Base-by-base conservation (phyloP, 1,140 invertebrate species). In the Fopius arisanus region DNA sequence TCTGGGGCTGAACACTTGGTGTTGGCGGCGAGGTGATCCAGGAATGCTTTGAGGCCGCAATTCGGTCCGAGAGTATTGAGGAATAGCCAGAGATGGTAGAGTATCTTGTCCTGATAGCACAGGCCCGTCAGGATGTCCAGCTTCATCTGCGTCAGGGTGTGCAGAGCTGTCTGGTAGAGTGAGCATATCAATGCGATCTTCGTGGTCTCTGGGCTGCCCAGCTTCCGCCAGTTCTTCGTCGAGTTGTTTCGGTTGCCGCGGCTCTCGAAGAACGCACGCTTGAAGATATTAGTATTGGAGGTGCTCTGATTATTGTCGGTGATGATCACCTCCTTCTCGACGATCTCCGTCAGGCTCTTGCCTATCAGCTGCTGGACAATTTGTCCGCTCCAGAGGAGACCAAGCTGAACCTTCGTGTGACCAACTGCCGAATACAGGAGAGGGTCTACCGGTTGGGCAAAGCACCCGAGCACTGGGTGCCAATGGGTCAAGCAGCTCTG, bases 381-480 rank as follows among this genome's bases (percentile, higher is more conserved):
- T 41, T 89, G 89, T 54, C 91, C 91, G 75, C 93, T 93, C 97
- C 97, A 99, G 14, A 98, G 86, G 72, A 94, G 89, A 68, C 94
- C 93, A 16, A 98, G 86, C 83, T 98, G 97, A 29, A 88, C 89
- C 77, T 96, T 94, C 0, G 97, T 92, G 78, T 92, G 90, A 0
- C 91, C 90, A 84, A 97, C 94, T 48, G 94, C 92, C 70, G 95
- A 95, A 79, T 96, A 94, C 33, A 97, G 90, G n/a, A 92, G 93
- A 6, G 89, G 88, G 83, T 98, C 96, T 54, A 95, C 92, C 9
- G 92, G 91, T 78, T 97, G 96, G 9, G 95, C 93, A 88, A 97
- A 97, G 96, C 97, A 99, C n/a, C 97, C 97, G 6, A 99, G 89
- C 29, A 99, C 92, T 16, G 97, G 97, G 89, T 99, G 97, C 97